These are phyloP conservation scores for Herpailurus yagouaroundi DNA, from an alignment of 2,113 vertebrate genomes.

Conservation along the genomic window DNA sequence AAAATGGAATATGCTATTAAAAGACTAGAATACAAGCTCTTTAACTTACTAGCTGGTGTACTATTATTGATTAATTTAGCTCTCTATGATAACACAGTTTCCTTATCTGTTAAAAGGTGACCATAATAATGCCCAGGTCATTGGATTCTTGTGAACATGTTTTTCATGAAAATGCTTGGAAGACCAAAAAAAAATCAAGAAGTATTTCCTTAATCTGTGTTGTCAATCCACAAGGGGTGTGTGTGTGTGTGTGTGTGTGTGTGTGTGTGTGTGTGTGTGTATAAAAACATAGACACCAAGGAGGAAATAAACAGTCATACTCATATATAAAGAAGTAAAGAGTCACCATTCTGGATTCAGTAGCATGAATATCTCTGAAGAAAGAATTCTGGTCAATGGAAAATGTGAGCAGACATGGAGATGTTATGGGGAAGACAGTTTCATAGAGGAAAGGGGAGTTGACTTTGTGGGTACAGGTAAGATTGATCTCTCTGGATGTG, in stretches of 20 bases:
- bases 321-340: not conserved
- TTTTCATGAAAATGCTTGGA: not conserved
- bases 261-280: too few species aligned
- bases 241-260: not conserved
- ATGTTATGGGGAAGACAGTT: not conserved
- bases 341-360: not conserved
- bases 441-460: not conserved
- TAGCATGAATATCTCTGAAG: not conserved
- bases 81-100: not conserved
- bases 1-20: slow-evolving; percentile 24
- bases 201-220: not conserved
- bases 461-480: not conserved
- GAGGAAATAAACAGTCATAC: not conserved
- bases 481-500: not conserved
- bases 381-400: not conserved
- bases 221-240: not conserved
- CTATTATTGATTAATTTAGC: not conserved
- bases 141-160: not conserved
- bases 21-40: not conserved
- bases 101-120: not conserved
- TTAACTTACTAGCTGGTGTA: not conserved
- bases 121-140: not conserved
- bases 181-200: not conserved
- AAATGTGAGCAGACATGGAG: not conserved
- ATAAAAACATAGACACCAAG: not conserved